Base-by-base conservation (phyloP, 2,797 vertebrate species). In the Malurus splendens region DNA sequence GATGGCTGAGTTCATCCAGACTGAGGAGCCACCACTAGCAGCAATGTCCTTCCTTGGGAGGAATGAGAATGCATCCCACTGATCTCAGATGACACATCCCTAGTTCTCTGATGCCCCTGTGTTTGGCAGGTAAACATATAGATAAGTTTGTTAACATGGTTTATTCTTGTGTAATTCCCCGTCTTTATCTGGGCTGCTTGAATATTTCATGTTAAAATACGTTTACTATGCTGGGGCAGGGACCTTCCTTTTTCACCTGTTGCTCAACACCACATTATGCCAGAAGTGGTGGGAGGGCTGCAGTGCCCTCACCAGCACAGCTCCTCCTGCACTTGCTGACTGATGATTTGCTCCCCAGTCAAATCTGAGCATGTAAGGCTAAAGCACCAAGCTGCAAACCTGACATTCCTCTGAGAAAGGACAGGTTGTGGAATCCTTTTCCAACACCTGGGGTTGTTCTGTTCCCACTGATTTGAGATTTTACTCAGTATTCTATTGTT, bases 401-500 rank as follows among this genome's bases (percentile, higher is more conserved):
- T 23, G 8, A 4, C 36, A 45, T 12, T 45, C 13, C 56, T 65
- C 28, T 57, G 47, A 81, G 61, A 77, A 64, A 75, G 8, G 22
- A 70, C 57, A 62, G 13, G 6, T 3, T 61, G 36, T 33, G 10
- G 17, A 55, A 17, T 48, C 7, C 33, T 83, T 78, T 78, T 65
- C n/a, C 33, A 64, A 5, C 30, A 70, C 44, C 48, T 66, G 48
- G 72, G 55, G 30, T 89, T 86, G 60, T 70, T 87, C 52, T 86
- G 11, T 60, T 89, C 50, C 28, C 2, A 2, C 18, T 60, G 41
- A 52, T 52, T 45, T 60, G 30, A 45, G 57, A 48, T 86, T 86
- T 70, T 79, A 24, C 12, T 82, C 52, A 25, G 10, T 54, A 38
- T 94, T 62, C 60, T 79, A 16, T 81, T 87, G 48, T 92, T 92